Conservation (phyloP, 2,113 vertebrate genomes). For the Trematocara zebra region DNA sequence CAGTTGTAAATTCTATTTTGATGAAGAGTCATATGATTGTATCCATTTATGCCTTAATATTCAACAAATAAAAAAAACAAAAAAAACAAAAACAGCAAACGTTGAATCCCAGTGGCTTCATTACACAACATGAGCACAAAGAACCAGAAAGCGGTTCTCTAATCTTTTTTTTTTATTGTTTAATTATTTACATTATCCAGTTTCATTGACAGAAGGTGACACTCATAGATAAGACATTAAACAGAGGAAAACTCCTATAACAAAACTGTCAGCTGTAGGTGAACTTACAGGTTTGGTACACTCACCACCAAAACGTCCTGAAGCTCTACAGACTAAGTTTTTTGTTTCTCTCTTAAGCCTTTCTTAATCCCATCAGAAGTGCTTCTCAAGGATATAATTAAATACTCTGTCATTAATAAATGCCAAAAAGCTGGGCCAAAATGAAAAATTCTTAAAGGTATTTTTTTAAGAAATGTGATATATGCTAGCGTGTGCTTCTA, state of each 20-base stretch:
- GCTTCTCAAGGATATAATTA: background rate
- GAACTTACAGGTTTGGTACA: background rate
- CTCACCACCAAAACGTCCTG: background rate
- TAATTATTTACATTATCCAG: conserved; percentile 69
- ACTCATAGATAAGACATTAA: conserved; percentile 1
- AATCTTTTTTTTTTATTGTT: conserved; percentile 43
- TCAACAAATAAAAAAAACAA: conserved; percentile 32
- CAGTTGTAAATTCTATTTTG: conserved; percentile 51
- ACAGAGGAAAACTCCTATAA: conserved; percentile 5
- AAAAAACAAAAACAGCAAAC: background rate
- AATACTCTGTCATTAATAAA: background rate
- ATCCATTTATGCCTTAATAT: conserved; percentile 44
- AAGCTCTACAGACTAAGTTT: background rate
- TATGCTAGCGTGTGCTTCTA: background rate
- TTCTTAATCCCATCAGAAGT: background rate
- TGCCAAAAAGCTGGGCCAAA: background rate
- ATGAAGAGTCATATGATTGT: conserved; percentile 52
- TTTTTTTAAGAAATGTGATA: background rate
- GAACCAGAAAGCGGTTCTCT: background rate
- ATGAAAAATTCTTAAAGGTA: background rate
- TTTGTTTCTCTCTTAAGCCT: background rate
- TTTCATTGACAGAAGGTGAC: conserved; percentile 8
- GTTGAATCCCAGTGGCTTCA: background rate
- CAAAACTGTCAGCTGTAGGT: background rate
- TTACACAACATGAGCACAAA: background rate